Conservation (phyloP, 2,797 vertebrate genomes). For the Poeciliopsis paucimaculata region DNA sequence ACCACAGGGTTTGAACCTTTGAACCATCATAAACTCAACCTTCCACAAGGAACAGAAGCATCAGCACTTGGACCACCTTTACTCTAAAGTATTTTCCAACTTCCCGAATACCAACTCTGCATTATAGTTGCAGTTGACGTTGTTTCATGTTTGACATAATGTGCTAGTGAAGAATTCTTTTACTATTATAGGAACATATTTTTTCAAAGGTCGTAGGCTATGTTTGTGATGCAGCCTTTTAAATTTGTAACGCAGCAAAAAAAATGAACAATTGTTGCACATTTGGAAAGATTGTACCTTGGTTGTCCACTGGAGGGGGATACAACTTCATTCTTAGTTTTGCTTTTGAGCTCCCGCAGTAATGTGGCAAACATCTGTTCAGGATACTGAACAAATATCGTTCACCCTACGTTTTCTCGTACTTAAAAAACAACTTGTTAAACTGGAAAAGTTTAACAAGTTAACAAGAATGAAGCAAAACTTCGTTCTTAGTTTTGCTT, state of each 20-base stretch:
- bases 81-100: neutral
- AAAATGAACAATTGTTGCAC: neutral
- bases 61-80: neutral
- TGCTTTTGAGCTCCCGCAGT: neutral
- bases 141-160: neutral
- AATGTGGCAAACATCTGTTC: neutral
- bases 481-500: neutral
- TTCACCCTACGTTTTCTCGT: too few relatives aligned
- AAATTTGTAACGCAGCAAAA: neutral
- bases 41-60: neutral
- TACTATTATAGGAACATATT: neutral
- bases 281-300: neutral
- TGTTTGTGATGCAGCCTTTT: neutral
- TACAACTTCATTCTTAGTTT: neutral
- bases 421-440: too few relatives aligned
- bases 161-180: neutral
- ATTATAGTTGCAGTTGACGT: neutral
- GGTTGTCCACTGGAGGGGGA: slow-evolving; percentile 35
- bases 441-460: too few relatives aligned
- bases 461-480: too few relatives aligned
- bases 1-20: slow-evolving; percentile 12
- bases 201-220: neutral
- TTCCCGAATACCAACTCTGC: neutral
- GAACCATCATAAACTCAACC: slow-evolving; percentile 4
- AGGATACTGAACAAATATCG: too few relatives aligned